phyloP scores from a whole-genome alignment of 2,113 vertebrate genomes.

The Caranx ignobilis region DNA sequence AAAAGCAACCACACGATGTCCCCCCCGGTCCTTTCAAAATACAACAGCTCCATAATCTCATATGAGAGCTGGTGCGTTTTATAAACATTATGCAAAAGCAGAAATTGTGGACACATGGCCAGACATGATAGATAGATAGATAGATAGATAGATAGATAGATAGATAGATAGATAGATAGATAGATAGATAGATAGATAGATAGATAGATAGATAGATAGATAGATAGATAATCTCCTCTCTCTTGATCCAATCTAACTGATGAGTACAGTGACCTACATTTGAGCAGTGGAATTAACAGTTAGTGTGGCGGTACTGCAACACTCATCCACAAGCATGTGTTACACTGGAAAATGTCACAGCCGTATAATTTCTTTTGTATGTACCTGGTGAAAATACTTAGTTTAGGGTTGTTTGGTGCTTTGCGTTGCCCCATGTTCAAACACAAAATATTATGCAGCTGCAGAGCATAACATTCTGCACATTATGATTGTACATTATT shows the following conservation, averaged over 20 bases:
- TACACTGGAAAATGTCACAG: background rate
- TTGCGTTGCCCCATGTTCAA: background rate
- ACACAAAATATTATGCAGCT: slow-evolving; percentile 3
- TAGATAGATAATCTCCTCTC: slow-evolving; percentile 15
- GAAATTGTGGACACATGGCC: background rate
- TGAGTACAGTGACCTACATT: slow-evolving; percentile 73
- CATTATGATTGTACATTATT: slow-evolving; percentile 69
- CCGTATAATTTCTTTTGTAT: background rate
- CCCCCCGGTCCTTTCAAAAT: background rate
- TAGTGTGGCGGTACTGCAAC: slow-evolving; percentile 2
- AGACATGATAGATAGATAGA: slow-evolving; percentile 12
- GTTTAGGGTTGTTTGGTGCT: slow-evolving; percentile 9
- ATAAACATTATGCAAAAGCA: background rate
- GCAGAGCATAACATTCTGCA: slow-evolving; percentile 28
- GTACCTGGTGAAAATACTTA: background rate
- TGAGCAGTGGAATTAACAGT: slow-evolving; percentile 42
- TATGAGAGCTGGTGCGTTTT: too few species aligned
- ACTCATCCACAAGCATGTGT: background rate
- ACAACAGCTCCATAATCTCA: background rate
- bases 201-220: slow-evolving; percentile 22
- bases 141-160: background rate
- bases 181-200: slow-evolving; percentile 15
- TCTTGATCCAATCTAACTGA: slow-evolving; percentile 37
- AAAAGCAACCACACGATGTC: background rate
- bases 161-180: slow-evolving; percentile 15